Conservation (phyloP, 2,888 invertebrate genomes). For the Hypolimnas misippus region DNA sequence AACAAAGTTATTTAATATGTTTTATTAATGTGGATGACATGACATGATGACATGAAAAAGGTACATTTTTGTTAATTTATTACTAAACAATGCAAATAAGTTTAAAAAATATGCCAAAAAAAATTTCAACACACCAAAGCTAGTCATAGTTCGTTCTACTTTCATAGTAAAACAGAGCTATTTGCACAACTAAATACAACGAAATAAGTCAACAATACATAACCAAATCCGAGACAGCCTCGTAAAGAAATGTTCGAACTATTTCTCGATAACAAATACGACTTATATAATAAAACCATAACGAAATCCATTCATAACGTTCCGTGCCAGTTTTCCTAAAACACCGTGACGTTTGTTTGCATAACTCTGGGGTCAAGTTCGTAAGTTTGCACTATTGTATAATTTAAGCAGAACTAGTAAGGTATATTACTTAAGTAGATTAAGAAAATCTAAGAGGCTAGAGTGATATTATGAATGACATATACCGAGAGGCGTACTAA, state of each 20-base stretch:
- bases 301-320: background rate
- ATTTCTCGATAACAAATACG: background rate
- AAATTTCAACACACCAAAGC: too few relatives aligned
- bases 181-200: constrained; percentile 11
- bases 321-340: constrained; percentile 15
- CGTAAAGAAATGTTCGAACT: background rate
- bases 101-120: too few relatives aligned
- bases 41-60: too few relatives aligned
- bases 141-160: too few relatives aligned
- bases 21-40: too few relatives aligned
- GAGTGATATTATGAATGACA: too few relatives aligned
- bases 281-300: background rate
- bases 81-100: background rate
- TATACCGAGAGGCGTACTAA: too few relatives aligned
- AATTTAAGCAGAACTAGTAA: constrained; percentile 39
- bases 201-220: constrained; percentile 7
- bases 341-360: constrained; percentile 33
- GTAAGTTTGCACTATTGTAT: constrained; percentile 33
- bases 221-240: background rate
- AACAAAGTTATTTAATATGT: too few relatives aligned
- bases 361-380: constrained; percentile 44
- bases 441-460: too few relatives aligned
- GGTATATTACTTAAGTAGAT: too few relatives aligned
- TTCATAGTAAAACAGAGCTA: constrained; percentile 10
- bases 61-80: background rate